Conservation (phyloP, 2,113 vertebrate species). For the Mesocricetus auratus region DNA sequence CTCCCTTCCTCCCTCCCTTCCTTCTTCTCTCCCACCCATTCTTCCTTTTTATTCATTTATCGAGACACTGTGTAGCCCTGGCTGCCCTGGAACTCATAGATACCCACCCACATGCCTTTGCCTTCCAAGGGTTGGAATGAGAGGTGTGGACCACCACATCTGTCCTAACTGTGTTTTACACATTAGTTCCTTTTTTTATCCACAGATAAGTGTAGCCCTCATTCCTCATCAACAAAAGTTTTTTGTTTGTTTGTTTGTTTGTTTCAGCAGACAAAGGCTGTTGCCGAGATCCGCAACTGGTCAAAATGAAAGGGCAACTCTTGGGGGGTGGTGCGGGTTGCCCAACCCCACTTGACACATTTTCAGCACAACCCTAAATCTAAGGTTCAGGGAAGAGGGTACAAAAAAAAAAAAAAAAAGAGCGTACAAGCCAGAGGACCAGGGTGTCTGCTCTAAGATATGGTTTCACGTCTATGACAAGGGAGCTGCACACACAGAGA, state of each 20-base stretch:
- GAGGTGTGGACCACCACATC: background rate
- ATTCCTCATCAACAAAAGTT: background rate
- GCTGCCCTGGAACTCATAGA: background rate
- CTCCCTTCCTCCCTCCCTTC: background rate
- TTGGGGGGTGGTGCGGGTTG: background rate
- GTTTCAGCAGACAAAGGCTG: background rate
- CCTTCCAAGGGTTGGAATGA: background rate
- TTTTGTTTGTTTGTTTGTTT: too few species aligned
- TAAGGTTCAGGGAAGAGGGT: background rate
- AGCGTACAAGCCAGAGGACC: background rate
- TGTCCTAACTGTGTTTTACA: background rate
- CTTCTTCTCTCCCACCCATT: fast-evolving
- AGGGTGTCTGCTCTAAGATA: background rate
- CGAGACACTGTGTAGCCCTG: background rate
- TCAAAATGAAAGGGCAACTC: background rate
- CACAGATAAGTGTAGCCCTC: background rate
- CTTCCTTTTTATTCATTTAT: background rate
- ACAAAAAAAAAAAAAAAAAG: too few species aligned
- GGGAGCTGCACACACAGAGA: background rate
- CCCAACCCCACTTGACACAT: background rate
- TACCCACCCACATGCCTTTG: background rate
- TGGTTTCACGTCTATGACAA: background rate
- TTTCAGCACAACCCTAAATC: background rate
- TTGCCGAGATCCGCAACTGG: background rate
- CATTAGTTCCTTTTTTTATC: background rate